These are phyloP conservation scores for Eledona agricola DNA, from an alignment of 2,888 invertebrate genomes.

Conservation along the genomic window DNA sequence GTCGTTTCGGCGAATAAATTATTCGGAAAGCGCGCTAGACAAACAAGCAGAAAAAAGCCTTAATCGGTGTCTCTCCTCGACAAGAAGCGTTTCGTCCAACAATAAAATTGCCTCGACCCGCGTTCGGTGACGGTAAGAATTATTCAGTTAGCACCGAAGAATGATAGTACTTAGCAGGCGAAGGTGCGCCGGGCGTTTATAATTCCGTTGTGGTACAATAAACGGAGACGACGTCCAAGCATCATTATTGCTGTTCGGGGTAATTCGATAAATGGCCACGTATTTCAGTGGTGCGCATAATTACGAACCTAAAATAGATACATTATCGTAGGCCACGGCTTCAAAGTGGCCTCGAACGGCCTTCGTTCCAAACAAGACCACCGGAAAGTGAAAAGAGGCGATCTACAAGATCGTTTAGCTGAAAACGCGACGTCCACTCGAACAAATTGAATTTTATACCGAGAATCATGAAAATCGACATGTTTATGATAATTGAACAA, in stretches of 20 bases:
- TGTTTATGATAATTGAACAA: slow-evolving; percentile 63
- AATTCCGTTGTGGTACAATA: slow-evolving; percentile 28
- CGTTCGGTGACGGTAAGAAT: slow-evolving; percentile 22
- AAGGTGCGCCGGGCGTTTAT: slow-evolving; percentile 21
- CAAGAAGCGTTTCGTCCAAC: slow-evolving; percentile 22
- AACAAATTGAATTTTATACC: slow-evolving; percentile 61
- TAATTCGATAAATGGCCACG: slow-evolving; percentile 43
- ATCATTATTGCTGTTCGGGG: slow-evolving; percentile 39
- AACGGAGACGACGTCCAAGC: slow-evolving; percentile 33
- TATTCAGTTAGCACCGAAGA: slow-evolving; percentile 23
- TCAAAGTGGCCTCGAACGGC: slow-evolving; percentile 4
- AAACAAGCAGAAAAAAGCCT: slow-evolving; percentile 22
- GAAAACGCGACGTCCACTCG: slow-evolving; percentile 55
- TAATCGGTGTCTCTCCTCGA: slow-evolving; percentile 24
- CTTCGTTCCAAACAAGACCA: slow-evolving; percentile 14
- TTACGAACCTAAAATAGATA: slow-evolving; percentile 40
- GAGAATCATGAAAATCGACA: slow-evolving; percentile 56
- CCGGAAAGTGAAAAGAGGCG: slow-evolving; percentile 9
- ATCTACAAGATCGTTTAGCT: slow-evolving; percentile 27
- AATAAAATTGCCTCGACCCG: slow-evolving; percentile 23
- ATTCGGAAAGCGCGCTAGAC: slow-evolving; percentile 19
- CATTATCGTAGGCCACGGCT: slow-evolving; percentile 40
- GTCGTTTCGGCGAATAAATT: slow-evolving; percentile 25
- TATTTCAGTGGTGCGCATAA: slow-evolving; percentile 37
- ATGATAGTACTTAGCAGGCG: slow-evolving; percentile 18